phyloP scores from a whole-genome alignment of 2,888 invertebrate genomes.

The Drosophila subquinaria region DNA sequence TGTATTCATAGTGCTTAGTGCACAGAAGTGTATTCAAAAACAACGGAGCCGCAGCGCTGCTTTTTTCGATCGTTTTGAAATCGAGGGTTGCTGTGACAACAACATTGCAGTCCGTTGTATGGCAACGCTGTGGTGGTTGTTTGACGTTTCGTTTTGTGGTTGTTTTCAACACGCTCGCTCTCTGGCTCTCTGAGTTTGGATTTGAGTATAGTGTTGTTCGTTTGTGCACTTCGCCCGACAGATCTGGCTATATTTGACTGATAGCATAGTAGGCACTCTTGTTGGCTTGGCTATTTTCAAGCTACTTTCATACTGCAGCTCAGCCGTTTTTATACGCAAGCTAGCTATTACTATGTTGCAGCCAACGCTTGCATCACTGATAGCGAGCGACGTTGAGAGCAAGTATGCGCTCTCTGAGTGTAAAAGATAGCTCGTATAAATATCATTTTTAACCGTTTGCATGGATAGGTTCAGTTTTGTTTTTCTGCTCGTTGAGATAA shows the following conservation, averaged over 20 bases:
- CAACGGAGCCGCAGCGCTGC: conserved; percentile 23
- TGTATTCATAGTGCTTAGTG: not conserved
- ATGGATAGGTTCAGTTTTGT: conserved; percentile 45
- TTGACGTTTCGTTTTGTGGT: conserved; percentile 69
- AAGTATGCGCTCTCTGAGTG: conserved; percentile 30
- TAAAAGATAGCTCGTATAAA: conserved; percentile 37
- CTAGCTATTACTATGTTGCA: not conserved
- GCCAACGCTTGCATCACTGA: conserved; percentile 22
- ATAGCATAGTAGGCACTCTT: not conserved
- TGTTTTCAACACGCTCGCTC: conserved; percentile 37
- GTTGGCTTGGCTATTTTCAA: conserved; percentile 5
- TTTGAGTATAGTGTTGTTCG: conserved; percentile 26
- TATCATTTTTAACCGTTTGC: conserved; percentile 53
- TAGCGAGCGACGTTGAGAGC: conserved; percentile 13
- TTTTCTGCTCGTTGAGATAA: conserved; percentile 52
- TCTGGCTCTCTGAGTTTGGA: conserved; percentile 16
- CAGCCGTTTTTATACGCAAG: not conserved
- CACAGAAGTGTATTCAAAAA: conserved; percentile 43
- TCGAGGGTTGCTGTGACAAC: conserved; percentile 59
- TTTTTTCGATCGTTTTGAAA: conserved; percentile 52
- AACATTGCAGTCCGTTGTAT: conserved; percentile 30
- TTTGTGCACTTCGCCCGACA: not conserved
- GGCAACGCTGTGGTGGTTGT: conserved; percentile 72
- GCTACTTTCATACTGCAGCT: not conserved
- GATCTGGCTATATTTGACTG: conserved; percentile 1